Conservation (phyloP, 2,113 vertebrate genomes). For the Phodopus roborovskii region DNA sequence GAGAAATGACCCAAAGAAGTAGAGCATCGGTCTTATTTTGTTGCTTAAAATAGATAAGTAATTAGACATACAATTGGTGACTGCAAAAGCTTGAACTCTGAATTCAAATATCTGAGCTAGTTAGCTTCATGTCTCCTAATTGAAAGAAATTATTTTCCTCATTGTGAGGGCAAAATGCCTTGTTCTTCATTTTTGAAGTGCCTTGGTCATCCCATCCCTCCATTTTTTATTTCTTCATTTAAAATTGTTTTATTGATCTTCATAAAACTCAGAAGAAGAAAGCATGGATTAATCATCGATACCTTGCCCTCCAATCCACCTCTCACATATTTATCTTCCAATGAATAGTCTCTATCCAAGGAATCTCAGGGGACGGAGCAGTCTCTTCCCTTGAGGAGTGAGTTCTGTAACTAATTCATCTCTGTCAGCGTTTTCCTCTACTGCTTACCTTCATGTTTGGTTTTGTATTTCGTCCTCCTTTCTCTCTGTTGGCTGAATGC, state of each 20-base stretch:
- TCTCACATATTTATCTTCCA: background rate
- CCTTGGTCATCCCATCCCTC: background rate
- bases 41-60: constrained; percentile 27
- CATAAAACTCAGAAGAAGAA: constrained; percentile 47
- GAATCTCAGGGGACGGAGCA: background rate
- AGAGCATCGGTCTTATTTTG: background rate
- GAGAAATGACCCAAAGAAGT: background rate
- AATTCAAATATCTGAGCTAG: background rate
- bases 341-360: background rate
- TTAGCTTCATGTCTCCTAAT: background rate
- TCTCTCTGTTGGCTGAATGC: constrained; percentile 4
- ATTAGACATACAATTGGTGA: background rate
- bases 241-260: constrained; percentile 57
- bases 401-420: constrained; percentile 27
- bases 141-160: constrained; percentile 31
- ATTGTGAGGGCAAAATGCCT: background rate
- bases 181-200: background rate
- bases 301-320: accelerated
- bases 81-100: background rate
- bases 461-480: constrained; percentile 29
- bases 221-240: constrained; percentile 33
- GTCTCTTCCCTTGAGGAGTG: background rate
- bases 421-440: constrained; percentile 53
- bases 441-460: background rate
- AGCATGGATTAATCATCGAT: background rate